Conservation (phyloP, 2,888 invertebrate species). For the Synergus japonicus region DNA sequence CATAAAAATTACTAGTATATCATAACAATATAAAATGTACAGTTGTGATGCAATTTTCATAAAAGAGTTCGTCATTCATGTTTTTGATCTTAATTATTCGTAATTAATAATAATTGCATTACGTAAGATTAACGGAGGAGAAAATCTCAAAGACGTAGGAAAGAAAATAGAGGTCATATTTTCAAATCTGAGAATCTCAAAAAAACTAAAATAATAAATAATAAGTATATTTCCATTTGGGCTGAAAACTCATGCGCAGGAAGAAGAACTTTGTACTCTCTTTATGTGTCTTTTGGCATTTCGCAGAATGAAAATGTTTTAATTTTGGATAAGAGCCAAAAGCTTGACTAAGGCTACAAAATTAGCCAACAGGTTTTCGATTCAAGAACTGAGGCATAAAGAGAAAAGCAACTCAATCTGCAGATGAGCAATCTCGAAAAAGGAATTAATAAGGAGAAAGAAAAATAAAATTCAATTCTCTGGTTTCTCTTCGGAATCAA, state of each 20-base stretch:
- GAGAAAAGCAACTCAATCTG: not conserved
- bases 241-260: not conserved
- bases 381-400: not conserved
- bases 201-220: not conserved
- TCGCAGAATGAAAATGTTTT: slow-evolving; percentile 18
- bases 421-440: not conserved
- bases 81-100: not conserved
- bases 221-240: not conserved
- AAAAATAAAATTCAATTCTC: not conserved
- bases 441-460: not conserved
- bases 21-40: not conserved
- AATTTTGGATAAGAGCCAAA: not conserved
- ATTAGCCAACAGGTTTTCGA: not conserved
- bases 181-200: not conserved
- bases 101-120: not conserved
- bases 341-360: not conserved
- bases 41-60: not conserved
- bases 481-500: not conserved
- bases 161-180: too few species aligned
- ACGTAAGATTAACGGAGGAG: not conserved
- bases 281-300: not conserved
- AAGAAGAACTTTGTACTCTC: slow-evolving; percentile 23
- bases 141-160: not conserved
- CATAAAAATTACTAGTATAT: not conserved
- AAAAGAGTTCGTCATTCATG: not conserved